Percentiles rank a stretch among this genome's conserved stretches.
phyloP scores from a whole-genome alignment of 2,797 vertebrate species.

The Emys orbicularis region DNA sequence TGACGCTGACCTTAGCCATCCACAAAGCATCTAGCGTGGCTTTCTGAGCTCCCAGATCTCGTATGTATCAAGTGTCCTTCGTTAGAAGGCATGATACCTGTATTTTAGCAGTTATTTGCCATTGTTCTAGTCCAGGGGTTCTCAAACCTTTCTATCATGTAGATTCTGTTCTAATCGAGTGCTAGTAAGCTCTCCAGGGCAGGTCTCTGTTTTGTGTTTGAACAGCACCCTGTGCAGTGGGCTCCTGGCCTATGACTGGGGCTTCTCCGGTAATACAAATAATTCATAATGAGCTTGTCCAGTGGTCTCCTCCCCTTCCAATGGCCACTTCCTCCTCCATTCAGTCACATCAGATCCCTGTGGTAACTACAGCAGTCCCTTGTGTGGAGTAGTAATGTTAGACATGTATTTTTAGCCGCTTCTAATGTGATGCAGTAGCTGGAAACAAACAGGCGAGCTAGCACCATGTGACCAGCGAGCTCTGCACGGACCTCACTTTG shows the following conservation, averaged over 20 bases:
- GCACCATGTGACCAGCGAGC: neutral
- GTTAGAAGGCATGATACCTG: neutral
- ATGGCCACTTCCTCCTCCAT: neutral
- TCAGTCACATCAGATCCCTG: neutral
- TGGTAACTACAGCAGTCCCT: neutral
- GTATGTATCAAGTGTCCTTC: neutral
- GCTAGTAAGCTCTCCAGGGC: neutral
- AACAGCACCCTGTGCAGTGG: neutral
- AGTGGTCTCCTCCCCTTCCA: neutral
- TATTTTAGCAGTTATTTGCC: neutral
- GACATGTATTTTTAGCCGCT: neutral
- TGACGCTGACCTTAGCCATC: fast-evolving
- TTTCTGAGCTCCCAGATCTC: neutral
- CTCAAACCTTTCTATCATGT: neutral
- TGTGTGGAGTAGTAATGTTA: neutral
- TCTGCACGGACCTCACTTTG: neutral
- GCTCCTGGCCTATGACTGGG: neutral
- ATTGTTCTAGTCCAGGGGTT: neutral
- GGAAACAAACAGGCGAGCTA: neutral
- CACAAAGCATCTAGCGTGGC: neutral
- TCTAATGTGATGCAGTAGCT: neutral
- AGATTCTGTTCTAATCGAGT: neutral
- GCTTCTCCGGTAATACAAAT: neutral
- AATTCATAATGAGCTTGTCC: neutral
- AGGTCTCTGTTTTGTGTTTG: neutral